Conservation (phyloP, 2,888 invertebrate species). For the Tryphoninae sp. region DNA sequence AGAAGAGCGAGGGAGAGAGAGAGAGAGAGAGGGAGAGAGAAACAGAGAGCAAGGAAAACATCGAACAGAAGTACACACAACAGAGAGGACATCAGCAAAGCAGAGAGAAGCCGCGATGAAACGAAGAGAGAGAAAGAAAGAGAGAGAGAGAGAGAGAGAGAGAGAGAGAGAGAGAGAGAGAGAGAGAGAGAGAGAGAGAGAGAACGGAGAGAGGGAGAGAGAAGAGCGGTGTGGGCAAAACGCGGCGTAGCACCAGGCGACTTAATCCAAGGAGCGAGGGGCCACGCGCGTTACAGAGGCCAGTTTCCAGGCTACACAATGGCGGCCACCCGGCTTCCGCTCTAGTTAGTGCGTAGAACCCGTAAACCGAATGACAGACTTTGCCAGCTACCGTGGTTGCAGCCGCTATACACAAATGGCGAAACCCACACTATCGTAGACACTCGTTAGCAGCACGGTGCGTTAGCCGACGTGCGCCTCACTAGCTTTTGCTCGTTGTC, state of each 20-base stretch:
- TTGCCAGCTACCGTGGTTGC: slow-evolving; percentile 49
- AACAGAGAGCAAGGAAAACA: slow-evolving; percentile 17
- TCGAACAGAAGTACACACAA: slow-evolving; percentile 7
- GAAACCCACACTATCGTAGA: slow-evolving; percentile 33
- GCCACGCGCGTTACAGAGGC: slow-evolving; percentile 63
- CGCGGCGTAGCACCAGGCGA: slow-evolving; percentile 59
- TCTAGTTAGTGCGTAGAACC: slow-evolving; percentile 74
- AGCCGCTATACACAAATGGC: slow-evolving; percentile 1
- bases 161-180: not conserved
- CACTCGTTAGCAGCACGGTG: slow-evolving; percentile 59
- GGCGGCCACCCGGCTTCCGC: slow-evolving; percentile 75
- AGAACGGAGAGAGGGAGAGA: slow-evolving; percentile 17
- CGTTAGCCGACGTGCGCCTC: slow-evolving; percentile 18
- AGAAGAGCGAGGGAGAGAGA: slow-evolving; percentile 5
- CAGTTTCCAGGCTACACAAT: slow-evolving; percentile 70
- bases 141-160: slow-evolving; percentile 20
- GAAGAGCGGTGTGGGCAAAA: slow-evolving; percentile 56
- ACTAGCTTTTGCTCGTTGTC: slow-evolving; percentile 30
- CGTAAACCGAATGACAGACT: slow-evolving; percentile 72
- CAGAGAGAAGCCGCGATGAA: slow-evolving; percentile 35
- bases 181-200: slow-evolving; percentile 12
- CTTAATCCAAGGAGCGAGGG: slow-evolving; percentile 67
- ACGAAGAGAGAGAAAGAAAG: not conserved
- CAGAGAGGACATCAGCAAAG: slow-evolving; percentile 20
- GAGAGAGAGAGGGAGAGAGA: slow-evolving; percentile 30